Conservation (phyloP, 2,888 invertebrate genomes). For the Brassicogethes aeneus region DNA sequence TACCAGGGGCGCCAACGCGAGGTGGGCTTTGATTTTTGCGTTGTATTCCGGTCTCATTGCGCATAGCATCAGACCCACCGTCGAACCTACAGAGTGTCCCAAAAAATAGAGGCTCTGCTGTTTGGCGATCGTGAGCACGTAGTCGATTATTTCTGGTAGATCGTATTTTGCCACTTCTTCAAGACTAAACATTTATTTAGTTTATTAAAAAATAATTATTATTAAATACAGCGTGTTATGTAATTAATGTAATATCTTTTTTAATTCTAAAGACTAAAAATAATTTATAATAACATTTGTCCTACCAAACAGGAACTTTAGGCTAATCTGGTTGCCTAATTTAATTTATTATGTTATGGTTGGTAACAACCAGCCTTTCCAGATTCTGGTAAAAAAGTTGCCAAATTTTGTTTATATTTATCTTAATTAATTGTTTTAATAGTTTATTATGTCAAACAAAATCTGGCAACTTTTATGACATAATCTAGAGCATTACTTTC, state of each 20-base stretch:
- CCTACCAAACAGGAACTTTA: too few species aligned
- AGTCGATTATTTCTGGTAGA: conserved; percentile 52
- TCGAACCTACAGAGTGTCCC: conserved; percentile 57
- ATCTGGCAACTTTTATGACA: too few species aligned
- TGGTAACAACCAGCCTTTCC: too few species aligned
- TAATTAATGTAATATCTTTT: neutral
- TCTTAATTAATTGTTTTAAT: too few species aligned
- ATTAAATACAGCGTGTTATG: neutral
- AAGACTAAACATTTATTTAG: conserved; percentile 46
- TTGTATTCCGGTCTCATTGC: conserved; percentile 38
- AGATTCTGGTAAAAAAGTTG: too few species aligned
- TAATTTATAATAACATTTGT: too few species aligned
- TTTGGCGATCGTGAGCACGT: conserved; percentile 44
- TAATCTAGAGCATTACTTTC: too few species aligned
- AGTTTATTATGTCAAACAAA: neutral
- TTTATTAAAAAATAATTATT: neutral
- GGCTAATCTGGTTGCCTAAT: too few species aligned
- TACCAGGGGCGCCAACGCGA: conserved; percentile 35
- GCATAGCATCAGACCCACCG: conserved; percentile 41
- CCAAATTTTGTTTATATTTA: too few species aligned
- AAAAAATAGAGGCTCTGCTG: conserved; percentile 46
- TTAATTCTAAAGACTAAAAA: too few species aligned
- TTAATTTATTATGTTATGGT: too few species aligned
- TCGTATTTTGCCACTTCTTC: conserved; percentile 56
- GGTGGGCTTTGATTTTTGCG: conserved; percentile 32